Evolutionary conservation across 2,113 vertebrate species (phyloP).

Genomic region (Maccullochella peelii): DNA sequence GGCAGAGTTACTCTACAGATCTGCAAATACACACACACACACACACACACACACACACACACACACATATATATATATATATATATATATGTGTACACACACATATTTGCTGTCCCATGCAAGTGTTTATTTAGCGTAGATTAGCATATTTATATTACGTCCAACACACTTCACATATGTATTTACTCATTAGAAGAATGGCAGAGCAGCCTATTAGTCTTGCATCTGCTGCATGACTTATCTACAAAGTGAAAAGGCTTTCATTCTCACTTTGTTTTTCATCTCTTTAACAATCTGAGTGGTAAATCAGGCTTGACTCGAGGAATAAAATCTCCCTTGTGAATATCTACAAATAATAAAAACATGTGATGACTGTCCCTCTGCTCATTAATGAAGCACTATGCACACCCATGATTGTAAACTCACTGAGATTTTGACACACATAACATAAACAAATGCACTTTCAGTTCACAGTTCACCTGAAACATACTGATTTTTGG

Average conservation of each 20-base stretch:
- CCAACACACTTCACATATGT: not conserved
- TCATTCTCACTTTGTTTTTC: not conserved
- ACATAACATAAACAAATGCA: not conserved
- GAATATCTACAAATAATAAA: not conserved
- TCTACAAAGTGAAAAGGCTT: not conserved
- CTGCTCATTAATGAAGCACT: not conserved
- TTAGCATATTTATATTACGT: not conserved
- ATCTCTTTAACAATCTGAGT: too few species aligned
- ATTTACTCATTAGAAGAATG: conserved; percentile 4
- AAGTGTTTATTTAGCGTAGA: not conserved
- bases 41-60: too few species aligned
- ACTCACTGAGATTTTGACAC: not conserved
- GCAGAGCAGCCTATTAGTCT: not conserved
- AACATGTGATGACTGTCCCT: not conserved
- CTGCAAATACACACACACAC: too few species aligned
- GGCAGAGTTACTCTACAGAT: too few species aligned
- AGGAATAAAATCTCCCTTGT: not conserved
- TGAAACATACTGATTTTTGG: too few species aligned
- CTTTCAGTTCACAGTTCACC: too few species aligned
- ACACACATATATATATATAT: too few species aligned
- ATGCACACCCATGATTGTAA: not conserved
- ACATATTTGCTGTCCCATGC: too few species aligned
- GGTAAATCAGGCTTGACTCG: not conserved
- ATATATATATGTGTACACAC: too few species aligned
- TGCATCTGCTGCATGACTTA: not conserved